Percentiles rank a stretch among this genome's conserved stretches.
Evolutionary conservation across 2,888 invertebrate genomes (phyloP).

Genomic region (Pyrochroa serraticornis): DNA sequence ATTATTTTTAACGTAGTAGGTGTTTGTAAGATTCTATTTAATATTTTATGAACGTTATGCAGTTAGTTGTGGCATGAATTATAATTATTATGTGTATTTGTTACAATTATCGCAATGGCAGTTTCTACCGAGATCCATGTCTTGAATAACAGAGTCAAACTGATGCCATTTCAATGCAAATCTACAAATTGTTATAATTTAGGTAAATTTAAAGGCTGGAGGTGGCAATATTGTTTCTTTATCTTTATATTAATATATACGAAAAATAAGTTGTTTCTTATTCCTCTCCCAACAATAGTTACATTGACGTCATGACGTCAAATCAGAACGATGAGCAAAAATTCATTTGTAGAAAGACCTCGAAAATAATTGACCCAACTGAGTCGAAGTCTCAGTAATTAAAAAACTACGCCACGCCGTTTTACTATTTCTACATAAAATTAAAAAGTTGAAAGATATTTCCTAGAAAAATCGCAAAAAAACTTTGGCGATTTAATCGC

Average conservation of each 20-base stretch:
- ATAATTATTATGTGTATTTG: too few species aligned
- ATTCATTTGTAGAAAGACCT: too few species aligned
- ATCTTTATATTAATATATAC: conserved; percentile 27
- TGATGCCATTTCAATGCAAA: conserved; percentile 46
- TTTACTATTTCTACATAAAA: too few species aligned
- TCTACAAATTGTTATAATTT: conserved; percentile 29
- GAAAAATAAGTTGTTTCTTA: conserved; percentile 1
- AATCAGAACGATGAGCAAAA: too few species aligned
- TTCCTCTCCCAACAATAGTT: neutral
- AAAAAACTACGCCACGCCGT: too few species aligned
- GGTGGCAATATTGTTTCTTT: conserved; percentile 53
- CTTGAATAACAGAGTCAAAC: neutral
- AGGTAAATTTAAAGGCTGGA: conserved; percentile 51
- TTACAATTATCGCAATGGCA: neutral
- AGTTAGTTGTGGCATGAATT: too few species aligned
- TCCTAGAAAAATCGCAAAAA: too few species aligned
- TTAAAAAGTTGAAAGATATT: too few species aligned
- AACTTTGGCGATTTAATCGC: too few species aligned
- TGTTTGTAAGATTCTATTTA: conserved; percentile 25
- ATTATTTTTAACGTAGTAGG: conserved; percentile 15
- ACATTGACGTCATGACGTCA: too few species aligned
- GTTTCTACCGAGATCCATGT: neutral
- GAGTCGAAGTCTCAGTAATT: too few species aligned
- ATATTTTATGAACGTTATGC: neutral
- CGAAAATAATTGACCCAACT: too few species aligned